A percentile compares a stretch with the other conserved stretches of the same genome.
Evolutionary conservation across 1,140 invertebrate species (phyloP).

Genomic region (Drosophila prosaltans): DNA sequence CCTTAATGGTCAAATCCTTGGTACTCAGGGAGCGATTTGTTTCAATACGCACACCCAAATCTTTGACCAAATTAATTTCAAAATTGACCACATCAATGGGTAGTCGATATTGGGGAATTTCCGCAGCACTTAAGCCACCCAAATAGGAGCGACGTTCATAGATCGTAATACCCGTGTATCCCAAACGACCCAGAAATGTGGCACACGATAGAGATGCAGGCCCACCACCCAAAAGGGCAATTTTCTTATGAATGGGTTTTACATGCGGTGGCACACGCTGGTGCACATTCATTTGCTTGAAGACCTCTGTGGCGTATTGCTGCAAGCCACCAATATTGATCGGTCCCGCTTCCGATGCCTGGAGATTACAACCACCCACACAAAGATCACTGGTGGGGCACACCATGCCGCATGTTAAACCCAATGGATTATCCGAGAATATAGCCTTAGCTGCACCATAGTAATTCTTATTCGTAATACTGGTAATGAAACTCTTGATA

Average conservation of each 20-base stretch:
- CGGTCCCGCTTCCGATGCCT: conserved; percentile 97
- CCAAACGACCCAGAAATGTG: conserved; percentile 95
- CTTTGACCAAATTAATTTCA: conserved; percentile 95
- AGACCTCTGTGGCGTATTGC: conserved; percentile 98
- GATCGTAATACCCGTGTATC: conserved; percentile 95
- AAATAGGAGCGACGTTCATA: conserved; percentile 95
- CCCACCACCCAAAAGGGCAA: conserved; percentile 96
- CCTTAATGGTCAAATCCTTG: conserved; percentile 88
- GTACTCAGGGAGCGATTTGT: conserved; percentile 86
- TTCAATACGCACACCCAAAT: conserved; percentile 95
- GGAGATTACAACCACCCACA: conserved; percentile 98
- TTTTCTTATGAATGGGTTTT: conserved; percentile 87
- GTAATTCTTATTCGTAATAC: conserved; percentile 98
- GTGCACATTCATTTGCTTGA: conserved; percentile 95
- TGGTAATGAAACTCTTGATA: conserved; percentile 98
- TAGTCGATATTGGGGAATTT: conserved; percentile 98
- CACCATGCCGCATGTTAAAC: conserved; percentile 99
- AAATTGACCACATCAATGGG: conserved; percentile 96
- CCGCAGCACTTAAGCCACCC: conserved; percentile 94
- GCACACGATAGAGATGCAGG: conserved; percentile 98
- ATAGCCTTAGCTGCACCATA: conserved; percentile 99
- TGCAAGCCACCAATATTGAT: conserved; percentile 99
- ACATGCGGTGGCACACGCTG: conserved; percentile 92
- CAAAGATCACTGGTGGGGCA: conserved; percentile 99
- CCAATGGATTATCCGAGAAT: conserved; percentile 98